Base-by-base conservation (phyloP, 1,140 invertebrate species). In the Nomia melanderi region DNA sequence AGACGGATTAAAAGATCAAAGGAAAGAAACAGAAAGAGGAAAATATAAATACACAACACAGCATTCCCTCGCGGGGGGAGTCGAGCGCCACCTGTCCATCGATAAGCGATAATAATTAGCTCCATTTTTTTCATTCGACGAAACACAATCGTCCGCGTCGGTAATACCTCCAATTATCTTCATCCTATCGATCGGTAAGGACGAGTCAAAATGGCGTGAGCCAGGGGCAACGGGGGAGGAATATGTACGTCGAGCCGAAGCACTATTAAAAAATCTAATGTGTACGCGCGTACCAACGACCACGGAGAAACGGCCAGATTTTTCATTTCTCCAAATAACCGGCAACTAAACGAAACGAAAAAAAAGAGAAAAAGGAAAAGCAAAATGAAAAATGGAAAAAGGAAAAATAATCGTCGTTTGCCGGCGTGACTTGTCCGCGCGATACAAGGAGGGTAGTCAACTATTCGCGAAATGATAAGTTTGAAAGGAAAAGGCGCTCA, bases 131-230 rank as follows among this genome's bases (percentile, higher is more conserved):
- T 75, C 63, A 72, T 75, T 75, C 47, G 1, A 25, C 36, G 39
- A n/a, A 63, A 41, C 44, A 44, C 39, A 66, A 67, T 66, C 53
- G 56, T 2, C n/a, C 50, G 63, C n/a, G 63, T 66, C 72, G 72
- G 72, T 75, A 75, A 75, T 75, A 54, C 39, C 54, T 17, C 72
- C 63, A 66, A 75, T 75, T 75, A 75, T 66, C 50, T 67, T 33
- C 36, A 44, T 57, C 36, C 72, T 75, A 75, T 75, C 72, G 72
- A 75, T 75, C 72, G 72, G 72, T 75, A 75, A 75, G 72, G 63
- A 75, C 63, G 63, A 75, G 72, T 44, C 53, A 75, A 75, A 75
- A 75, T 75, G 72, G 72, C 72, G 72, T 53, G 72, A 50, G 72
- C 62, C 57, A 9, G 63, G 27, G 36, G 63, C 39, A 63, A n/a